Conservation (phyloP, 2,888 invertebrate genomes). For the Beris chalybata region DNA sequence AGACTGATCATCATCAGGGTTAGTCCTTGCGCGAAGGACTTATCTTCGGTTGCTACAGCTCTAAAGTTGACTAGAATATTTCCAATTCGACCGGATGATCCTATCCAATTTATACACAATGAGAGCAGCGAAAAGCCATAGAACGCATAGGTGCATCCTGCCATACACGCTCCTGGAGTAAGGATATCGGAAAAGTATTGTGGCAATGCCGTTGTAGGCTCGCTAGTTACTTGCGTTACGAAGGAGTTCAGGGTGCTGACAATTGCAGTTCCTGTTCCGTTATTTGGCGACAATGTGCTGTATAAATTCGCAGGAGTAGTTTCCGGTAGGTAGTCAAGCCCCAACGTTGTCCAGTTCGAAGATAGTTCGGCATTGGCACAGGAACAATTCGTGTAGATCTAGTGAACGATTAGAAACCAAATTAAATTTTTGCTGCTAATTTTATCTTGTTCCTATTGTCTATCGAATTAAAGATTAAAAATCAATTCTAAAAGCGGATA, state of each 20-base stretch:
- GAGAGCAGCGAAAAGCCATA: slow-evolving; percentile 59
- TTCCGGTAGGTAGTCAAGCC: not conserved
- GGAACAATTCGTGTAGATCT: slow-evolving; percentile 44
- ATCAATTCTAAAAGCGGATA: not conserved
- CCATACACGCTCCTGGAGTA: slow-evolving; percentile 57
- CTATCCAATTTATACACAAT: slow-evolving; percentile 62
- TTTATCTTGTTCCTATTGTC: not conserved
- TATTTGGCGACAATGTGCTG: not conserved
- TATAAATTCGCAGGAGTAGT: not conserved
- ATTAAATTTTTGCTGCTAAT: not conserved
- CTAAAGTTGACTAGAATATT: slow-evolving; percentile 68
- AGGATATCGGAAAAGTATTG: slow-evolving; percentile 14
- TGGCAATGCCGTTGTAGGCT: not conserved
- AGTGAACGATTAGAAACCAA: not conserved
- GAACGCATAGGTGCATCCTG: slow-evolving; percentile 57
- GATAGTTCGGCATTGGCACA: slow-evolving; percentile 40
- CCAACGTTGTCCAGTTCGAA: too few species aligned
- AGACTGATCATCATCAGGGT: slow-evolving; percentile 64
- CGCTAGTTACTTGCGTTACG: too few species aligned
- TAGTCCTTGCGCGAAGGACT: slow-evolving; percentile 67
- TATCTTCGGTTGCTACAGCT: slow-evolving; percentile 63
- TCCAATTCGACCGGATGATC: slow-evolving; percentile 68
- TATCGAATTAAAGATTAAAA: not conserved
- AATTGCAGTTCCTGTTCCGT: too few species aligned
- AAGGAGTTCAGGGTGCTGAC: too few species aligned